phyloP scores from a whole-genome alignment of 2,888 invertebrate genomes.

The Cheilosia scutellata region DNA sequence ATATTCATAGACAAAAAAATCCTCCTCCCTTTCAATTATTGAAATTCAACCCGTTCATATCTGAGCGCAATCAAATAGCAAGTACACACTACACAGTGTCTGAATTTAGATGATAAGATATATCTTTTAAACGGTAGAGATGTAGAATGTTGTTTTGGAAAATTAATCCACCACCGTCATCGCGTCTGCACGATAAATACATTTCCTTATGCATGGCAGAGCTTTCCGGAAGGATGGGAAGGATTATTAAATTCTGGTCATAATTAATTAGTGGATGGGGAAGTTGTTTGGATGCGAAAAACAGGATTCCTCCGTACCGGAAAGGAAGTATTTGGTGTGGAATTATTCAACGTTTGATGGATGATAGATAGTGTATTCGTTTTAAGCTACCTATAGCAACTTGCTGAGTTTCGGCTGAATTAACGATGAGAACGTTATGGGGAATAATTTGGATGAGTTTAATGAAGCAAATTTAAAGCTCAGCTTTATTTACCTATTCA shows the following conservation, averaged over 20 bases:
- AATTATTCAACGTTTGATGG: conserved; percentile 10
- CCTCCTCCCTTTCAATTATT: no score
- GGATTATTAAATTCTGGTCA: conserved; percentile 59
- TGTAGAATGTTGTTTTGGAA: conserved; percentile 32
- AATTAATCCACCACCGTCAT: conserved; percentile 33
- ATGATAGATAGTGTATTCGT: neutral
- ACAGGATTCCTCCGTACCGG: conserved; percentile 3
- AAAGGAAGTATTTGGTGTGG: conserved; percentile 23
- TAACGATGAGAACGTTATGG: neutral
- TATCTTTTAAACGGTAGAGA: neutral
- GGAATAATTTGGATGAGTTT: no score
- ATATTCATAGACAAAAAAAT: no score
- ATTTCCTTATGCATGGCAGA: conserved; percentile 53
- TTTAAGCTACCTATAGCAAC: no score
- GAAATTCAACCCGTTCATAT: neutral
- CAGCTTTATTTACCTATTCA: no score
- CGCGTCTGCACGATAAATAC: conserved; percentile 23
- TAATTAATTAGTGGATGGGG: conserved; percentile 39
- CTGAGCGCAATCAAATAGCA: neutral
- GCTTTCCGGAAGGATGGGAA: conserved; percentile 38
- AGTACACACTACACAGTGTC: neutral
- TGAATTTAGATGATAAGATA: conserved; percentile 18
- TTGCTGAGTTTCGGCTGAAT: conserved; percentile 1
- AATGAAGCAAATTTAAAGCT: no score
- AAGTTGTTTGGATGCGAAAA: conserved; percentile 13